Evolutionary conservation across 2,113 vertebrate species (phyloP), one percentile per base, ranked within the genome.

Genomic region (Petroica traversi): DNA sequence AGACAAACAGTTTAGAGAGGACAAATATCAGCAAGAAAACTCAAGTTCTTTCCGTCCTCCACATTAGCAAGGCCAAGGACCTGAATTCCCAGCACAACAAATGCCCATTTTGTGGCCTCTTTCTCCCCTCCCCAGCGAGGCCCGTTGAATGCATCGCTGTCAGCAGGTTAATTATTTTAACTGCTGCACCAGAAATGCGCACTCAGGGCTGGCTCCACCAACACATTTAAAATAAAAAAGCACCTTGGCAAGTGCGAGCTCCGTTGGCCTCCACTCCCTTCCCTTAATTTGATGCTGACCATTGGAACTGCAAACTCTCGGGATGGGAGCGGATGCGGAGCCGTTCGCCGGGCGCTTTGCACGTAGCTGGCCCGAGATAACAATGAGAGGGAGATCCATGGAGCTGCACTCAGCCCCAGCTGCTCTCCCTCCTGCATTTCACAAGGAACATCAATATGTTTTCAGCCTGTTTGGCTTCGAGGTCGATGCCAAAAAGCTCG

Each of bases 81-180:
- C 22, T 48, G 22, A 36, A 59, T 46, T 85, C 41, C 38, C 59
- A 74, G 24, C 54, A 71, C 55, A 93, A 82, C 74, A 91, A 74
- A 94, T 83, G 55, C 38, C 63, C 46, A 8, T 80, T 80, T 74
- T 73, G 59, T 94, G 75, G 24, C 19, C 24, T 72, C 54, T 19
- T 31, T 11, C 3, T 11, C 6, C 8, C 43, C 7, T 34, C 28
- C 33, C 71, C 29, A 62, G 48, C 57, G 63, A 88, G 41, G n/a
- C 72, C 75, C 40, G 5, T 17, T 93, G 41, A 62, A 80, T 25
- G 49, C 3, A 31, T 40, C 33, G 74, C 88, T 88, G 85, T 83
- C 93, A 95, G 85, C 93, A 88, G 72, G 88, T 94, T 97, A 95
- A 96, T 96, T 95, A 94, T 95, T 96, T 96, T 96, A 97, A 92